phyloP scores from a whole-genome alignment of 1,140 invertebrate species.

The Glomeris maerens region DNA sequence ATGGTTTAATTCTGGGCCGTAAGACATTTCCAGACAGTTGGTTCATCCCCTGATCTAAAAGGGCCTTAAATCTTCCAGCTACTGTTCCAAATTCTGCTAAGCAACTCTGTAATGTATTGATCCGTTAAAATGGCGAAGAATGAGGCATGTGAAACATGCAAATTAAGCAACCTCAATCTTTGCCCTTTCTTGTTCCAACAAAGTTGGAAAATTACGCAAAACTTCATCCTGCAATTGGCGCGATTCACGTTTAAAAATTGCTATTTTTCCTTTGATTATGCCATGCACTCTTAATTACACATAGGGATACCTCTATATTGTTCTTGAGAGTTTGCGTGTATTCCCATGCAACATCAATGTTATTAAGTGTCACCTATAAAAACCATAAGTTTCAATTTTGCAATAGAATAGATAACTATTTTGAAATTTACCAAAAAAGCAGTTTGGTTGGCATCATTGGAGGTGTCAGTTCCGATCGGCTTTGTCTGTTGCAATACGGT shows the following conservation, averaged over 20 bases:
- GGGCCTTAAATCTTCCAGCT: constrained; percentile 54
- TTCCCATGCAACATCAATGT: constrained; percentile 80
- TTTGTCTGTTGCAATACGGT: constrained; percentile 67
- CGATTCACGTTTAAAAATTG: constrained; percentile 3
- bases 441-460: constrained; percentile 52
- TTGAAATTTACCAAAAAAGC: constrained; percentile 48
- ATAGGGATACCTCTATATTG: constrained; percentile 28
- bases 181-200: constrained; percentile 28
- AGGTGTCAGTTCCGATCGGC: constrained; percentile 60
- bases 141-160: background rate
- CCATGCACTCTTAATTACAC: too few relatives aligned
- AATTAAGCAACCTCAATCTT: constrained; percentile 27
- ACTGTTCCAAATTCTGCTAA: constrained; percentile 57
- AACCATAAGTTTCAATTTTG: constrained; percentile 9
- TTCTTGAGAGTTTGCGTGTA: constrained; percentile 40
- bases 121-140: constrained; percentile 1
- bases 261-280: too few relatives aligned
- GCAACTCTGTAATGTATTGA: constrained; percentile 29
- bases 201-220: constrained; percentile 27
- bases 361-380: constrained; percentile 69
- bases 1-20: constrained; percentile 71
- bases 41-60: constrained; percentile 69
- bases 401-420: too few relatives aligned
- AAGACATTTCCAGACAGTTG: constrained; percentile 66
- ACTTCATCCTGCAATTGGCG: constrained; percentile 29